phyloP scores from a whole-genome alignment of 2,113 vertebrate genomes.

The Taurulus bubalis region DNA sequence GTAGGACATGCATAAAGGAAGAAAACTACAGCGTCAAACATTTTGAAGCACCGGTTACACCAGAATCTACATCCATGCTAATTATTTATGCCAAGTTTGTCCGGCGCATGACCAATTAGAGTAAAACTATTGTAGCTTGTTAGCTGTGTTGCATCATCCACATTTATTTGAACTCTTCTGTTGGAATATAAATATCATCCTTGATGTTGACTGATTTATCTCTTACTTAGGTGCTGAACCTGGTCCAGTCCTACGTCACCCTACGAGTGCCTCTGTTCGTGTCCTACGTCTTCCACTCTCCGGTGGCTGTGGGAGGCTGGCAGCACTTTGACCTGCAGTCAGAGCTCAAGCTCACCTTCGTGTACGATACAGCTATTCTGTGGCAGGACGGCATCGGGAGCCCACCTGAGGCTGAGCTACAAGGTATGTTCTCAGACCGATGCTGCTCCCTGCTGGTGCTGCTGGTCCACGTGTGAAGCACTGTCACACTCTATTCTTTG shows the following conservation, averaged over 20 bases:
- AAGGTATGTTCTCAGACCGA: slow-evolving; percentile 68
- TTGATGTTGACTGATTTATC: neutral
- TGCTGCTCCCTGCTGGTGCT: slow-evolving; percentile 9
- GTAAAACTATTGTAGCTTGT: neutral
- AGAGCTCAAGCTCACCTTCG: slow-evolving; percentile 85
- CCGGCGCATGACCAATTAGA: neutral
- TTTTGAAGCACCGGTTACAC: neutral
- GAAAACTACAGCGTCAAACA: neutral
- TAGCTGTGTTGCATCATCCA: neutral
- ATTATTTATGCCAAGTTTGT: neutral
- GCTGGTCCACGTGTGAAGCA: neutral
- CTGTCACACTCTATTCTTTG: slow-evolving; percentile 16
- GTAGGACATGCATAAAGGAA: slow-evolving; percentile 48
- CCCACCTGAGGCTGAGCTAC: slow-evolving; percentile 84
- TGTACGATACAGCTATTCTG: slow-evolving; percentile 86
- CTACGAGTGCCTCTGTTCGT: slow-evolving; percentile 82
- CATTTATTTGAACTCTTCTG: neutral
- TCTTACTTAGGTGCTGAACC: slow-evolving; percentile 81
- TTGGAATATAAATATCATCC: neutral
- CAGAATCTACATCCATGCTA: neutral
- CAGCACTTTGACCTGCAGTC: slow-evolving; percentile 87
- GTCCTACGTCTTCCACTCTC: slow-evolving; percentile 86
- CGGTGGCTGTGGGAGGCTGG: slow-evolving; percentile 83
- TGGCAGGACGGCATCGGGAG: slow-evolving; percentile 87
- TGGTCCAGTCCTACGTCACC: slow-evolving; percentile 86